Conservation (phyloP, 2,797 vertebrate species). For the Oreochromis grahami region DNA sequence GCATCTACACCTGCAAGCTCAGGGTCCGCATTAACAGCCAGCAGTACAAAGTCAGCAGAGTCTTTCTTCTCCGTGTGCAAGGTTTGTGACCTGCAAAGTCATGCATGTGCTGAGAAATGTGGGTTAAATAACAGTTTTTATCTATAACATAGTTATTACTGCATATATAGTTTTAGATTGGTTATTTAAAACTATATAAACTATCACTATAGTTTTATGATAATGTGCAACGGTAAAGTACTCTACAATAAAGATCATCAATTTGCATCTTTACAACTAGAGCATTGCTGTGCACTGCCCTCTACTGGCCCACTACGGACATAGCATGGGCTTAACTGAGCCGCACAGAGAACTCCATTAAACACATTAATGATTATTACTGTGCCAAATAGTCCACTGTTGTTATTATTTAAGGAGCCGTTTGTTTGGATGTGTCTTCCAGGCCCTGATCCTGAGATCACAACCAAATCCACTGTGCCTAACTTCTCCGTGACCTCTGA, state of each 20-base stretch:
- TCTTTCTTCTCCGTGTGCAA: slow-evolving; percentile 63
- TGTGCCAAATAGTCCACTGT: neutral
- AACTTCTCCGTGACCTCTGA: neutral
- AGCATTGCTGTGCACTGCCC: neutral
- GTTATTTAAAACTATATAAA: too few relatives aligned
- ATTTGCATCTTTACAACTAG: neutral
- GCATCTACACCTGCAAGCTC: slow-evolving; percentile 82
- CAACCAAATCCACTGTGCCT: neutral
- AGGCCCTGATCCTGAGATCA: neutral
- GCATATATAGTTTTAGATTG: neutral
- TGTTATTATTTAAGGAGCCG: neutral
- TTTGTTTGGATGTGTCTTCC: neutral
- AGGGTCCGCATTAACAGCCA: slow-evolving; percentile 59
- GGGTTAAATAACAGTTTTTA: neutral
- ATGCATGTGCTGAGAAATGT: neutral
- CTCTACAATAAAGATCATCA: neutral
- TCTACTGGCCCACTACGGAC: slow-evolving; percentile 6
- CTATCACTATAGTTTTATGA: neutral
- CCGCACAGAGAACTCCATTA: neutral
- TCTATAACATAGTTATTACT: neutral
- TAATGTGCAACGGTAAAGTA: neutral
- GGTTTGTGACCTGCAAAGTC: slow-evolving; percentile 61
- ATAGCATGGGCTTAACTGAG: neutral
- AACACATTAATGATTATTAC: neutral
- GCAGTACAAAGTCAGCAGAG: slow-evolving; percentile 78